Conservation (phyloP, 2,888 invertebrate species). For the Eurytoma adleriae region DNA sequence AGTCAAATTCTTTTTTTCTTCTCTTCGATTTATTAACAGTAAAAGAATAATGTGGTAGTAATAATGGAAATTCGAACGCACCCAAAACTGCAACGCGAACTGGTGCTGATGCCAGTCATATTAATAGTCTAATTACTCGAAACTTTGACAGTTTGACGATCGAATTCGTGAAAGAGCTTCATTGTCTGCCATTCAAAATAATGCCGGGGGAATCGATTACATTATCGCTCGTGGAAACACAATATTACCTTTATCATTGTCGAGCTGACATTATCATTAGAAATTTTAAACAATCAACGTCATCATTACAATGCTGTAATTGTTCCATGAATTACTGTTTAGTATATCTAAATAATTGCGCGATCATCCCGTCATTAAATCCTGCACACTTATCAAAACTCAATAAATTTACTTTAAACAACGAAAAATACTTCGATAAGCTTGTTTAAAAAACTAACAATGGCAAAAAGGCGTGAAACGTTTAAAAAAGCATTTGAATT, state of each 20-base stretch:
- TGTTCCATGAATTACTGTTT: not conserved
- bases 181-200: constrained; percentile 41
- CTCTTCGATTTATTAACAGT: too few species aligned
- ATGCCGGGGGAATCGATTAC: constrained; percentile 36
- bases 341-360: too few species aligned
- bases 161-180: constrained; percentile 35
- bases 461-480: too few species aligned
- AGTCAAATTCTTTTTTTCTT: too few species aligned
- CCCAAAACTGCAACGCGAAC: not conserved
- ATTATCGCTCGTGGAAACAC: constrained; percentile 22
- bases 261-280: constrained; percentile 35
- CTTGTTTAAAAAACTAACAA: too few species aligned
- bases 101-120: not conserved
- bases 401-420: too few species aligned
- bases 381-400: too few species aligned
- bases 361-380: too few species aligned
- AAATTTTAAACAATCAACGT: constrained; percentile 42
- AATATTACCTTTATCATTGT: constrained; percentile 34
- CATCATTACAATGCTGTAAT: constrained; percentile 33
- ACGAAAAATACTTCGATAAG: too few species aligned
- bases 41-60: too few species aligned
- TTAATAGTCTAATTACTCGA: constrained; percentile 46
- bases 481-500: too few species aligned
- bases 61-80: too few species aligned
- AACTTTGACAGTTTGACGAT: constrained; percentile 43